Evolutionary conservation across 2,888 invertebrate species (phyloP), one percentile per base, ranked within the genome.

Genomic region (Perdita meconis): DNA sequence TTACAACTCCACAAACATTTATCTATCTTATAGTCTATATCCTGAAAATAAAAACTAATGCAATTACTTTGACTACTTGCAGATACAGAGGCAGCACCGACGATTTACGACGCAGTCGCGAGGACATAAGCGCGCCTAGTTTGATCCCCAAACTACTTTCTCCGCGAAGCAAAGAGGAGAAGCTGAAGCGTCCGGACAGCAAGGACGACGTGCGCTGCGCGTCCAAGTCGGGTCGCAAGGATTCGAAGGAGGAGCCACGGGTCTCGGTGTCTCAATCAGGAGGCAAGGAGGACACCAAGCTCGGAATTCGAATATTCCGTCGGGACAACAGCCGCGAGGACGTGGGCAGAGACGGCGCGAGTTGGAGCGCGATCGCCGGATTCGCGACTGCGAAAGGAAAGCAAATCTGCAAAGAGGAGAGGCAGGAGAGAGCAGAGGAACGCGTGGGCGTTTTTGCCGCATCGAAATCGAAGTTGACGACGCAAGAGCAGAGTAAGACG

Each of bases 71-170:
- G 13, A 47, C 60, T 19, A 8, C 8, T 68, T 67, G 1, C 67
- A 92, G 92, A 64, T 92, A 92, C 68, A 86, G 92, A 77, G 91
- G 91, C 24, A 92, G 92, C 66, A 92, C 91, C 12, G 92, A 92
- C 78, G 92, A 92, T 47, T 47, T 92, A 56, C 86, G 92, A n/a
- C 89, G 89, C 55, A 91, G 91, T 66, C 89, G 92, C 34, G 92
- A 92, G 66, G 90, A 90, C 47, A 89, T 91, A 80, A 92, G 88
- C 69, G 76, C 86, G n/a, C 92, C 92, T 22, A 92, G 92, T 84
- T 83, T 90, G 63, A 92, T 92, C 34, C 92, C 92, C n/a, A 92
- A 92, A 66, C 72, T 92, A 30, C 76, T 91, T 13, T 89, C 91
- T 0, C 87, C 90, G 0, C 85, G 89, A 10, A 83, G 61, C 59